A percentile compares a stretch with the other conserved stretches of the same genome.
These are phyloP conservation scores for Pitta sordida DNA, from an alignment of 2,113 vertebrate species.

Conservation along the genomic window DNA sequence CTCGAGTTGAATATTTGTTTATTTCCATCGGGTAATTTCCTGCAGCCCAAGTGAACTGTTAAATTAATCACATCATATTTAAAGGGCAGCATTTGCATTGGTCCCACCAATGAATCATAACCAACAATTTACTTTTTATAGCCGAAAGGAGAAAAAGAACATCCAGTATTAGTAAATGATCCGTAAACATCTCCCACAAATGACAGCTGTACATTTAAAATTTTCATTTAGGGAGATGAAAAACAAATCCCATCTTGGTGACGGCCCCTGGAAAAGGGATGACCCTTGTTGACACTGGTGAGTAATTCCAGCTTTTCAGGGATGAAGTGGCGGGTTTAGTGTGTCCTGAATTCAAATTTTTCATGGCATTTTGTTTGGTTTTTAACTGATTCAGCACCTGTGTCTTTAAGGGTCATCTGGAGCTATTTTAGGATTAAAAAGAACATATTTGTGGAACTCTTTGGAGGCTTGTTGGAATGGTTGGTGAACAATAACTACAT, in stretches of 20 bases:
- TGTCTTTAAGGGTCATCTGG: not conserved
- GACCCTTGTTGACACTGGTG: not conserved
- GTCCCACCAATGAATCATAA: slow-evolving; percentile 19
- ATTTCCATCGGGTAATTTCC: not conserved
- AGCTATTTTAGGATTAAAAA: not conserved
- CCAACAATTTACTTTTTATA: not conserved
- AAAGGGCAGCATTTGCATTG: slow-evolving; percentile 57
- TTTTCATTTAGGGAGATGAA: not conserved
- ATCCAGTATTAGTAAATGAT: not conserved
- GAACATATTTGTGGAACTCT: not conserved
- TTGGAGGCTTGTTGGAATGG: not conserved
- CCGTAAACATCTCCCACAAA: not conserved
- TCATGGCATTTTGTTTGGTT: not conserved
- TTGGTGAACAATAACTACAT: not conserved
- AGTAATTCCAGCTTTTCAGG: not conserved
- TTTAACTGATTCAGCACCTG: not conserved
- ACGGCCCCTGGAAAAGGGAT: not conserved
- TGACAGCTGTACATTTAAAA: not conserved
- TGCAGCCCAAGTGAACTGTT: not conserved
- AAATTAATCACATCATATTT: slow-evolving; percentile 16
- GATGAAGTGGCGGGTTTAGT: not conserved
- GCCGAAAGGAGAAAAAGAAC: not conserved
- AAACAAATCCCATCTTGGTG: not conserved
- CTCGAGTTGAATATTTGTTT: not conserved
- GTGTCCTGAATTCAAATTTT: not conserved